These are phyloP conservation scores for Gobio gobio DNA, from an alignment of 2,113 vertebrate species.

Conservation along the genomic window DNA sequence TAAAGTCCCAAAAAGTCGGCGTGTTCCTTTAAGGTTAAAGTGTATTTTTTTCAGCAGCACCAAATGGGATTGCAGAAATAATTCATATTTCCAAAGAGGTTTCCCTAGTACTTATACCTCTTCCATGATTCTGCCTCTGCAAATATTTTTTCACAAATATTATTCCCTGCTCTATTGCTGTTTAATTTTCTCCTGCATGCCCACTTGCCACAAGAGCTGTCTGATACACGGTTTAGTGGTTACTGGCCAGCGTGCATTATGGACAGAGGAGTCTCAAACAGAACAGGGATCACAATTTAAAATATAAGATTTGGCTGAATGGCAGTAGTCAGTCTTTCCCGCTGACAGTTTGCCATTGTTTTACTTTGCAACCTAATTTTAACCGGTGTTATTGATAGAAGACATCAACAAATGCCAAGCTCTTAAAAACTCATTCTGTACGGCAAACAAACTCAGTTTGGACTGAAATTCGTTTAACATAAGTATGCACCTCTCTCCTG, in stretches of 20 bases:
- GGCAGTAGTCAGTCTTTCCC: background rate
- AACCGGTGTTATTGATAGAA: slow-evolving; percentile 63
- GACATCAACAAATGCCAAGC: slow-evolving; percentile 57
- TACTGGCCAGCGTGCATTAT: background rate
- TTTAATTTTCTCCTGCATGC: slow-evolving; percentile 68
- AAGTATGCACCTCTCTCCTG: background rate
- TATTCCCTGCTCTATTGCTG: slow-evolving; percentile 69
- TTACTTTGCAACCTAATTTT: slow-evolving; percentile 5
- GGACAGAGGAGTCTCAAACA: background rate
- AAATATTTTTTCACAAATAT: background rate
- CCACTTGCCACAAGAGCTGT: slow-evolving; percentile 2
- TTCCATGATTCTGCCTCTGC: background rate
- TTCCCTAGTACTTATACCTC: background rate
- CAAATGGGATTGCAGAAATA: background rate
- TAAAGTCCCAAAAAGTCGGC: no score
- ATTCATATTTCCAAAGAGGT: background rate
- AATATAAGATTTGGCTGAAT: background rate
- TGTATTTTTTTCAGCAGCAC: background rate
- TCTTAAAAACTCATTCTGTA: slow-evolving; percentile 45
- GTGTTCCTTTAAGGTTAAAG: background rate
- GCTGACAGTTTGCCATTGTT: background rate
- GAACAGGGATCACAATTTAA: background rate
- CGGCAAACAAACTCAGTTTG: slow-evolving; percentile 41
- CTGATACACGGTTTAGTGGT: background rate
- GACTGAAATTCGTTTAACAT: slow-evolving; percentile 62